A percentile compares a stretch with the other conserved stretches of the same genome.
phyloP scores from a whole-genome alignment of 2,888 invertebrate species.

The Mayetiola destructor region DNA sequence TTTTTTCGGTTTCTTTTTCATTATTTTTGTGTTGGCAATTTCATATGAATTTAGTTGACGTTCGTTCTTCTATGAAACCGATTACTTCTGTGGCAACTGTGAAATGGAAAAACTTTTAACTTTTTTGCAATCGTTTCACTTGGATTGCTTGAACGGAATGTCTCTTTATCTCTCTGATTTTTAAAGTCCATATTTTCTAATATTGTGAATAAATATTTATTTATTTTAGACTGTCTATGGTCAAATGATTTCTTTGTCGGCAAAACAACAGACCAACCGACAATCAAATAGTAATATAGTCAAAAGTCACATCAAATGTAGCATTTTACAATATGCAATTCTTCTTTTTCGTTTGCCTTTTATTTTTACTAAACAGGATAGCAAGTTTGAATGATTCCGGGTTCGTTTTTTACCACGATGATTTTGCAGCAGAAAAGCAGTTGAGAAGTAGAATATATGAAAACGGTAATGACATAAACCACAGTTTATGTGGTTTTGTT shows the following conservation, averaged over 20 bases:
- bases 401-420: no score
- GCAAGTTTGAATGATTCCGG: no score
- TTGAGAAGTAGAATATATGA: no score
- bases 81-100: conserved; percentile 1
- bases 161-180: not conserved
- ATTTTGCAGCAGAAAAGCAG: no score
- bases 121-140: not conserved
- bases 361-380: no score
- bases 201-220: conserved; percentile 5
- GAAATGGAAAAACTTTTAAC: conserved; percentile 1
- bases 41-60: no score
- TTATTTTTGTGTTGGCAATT: not conserved
- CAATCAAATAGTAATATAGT: not conserved
- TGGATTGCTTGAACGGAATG: not conserved
- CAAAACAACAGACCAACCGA: not conserved
- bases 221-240: conserved; percentile 1
- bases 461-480: not conserved
- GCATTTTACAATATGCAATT: no score
- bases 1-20: not conserved
- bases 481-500: not conserved
- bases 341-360: no score
- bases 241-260: conserved; percentile 8
- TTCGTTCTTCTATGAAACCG: not conserved
- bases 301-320: no score
- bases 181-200: conserved; percentile 5